Conservation (phyloP, 35 echinoderm and acorn worm genomes). For the Stichopus chloronotus region DNA sequence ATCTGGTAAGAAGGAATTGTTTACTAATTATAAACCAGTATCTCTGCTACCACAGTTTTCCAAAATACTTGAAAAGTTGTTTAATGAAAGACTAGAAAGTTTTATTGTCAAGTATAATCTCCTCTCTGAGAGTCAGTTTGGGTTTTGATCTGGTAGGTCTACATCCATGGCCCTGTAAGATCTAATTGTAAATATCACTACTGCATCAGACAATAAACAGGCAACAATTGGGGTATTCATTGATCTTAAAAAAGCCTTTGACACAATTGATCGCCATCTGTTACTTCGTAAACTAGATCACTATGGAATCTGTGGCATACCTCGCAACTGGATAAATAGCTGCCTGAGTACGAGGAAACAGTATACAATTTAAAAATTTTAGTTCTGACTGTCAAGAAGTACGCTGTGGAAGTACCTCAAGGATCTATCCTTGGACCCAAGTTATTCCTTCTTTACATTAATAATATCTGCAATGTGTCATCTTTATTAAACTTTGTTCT, state of each 20-base stretch:
- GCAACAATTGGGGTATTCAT: conserved; percentile 29
- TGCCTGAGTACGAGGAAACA: conserved; percentile 35
- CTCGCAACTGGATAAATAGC: conserved; percentile 25
- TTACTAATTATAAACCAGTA: too few relatives aligned
- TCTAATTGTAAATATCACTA: conserved; percentile 20
- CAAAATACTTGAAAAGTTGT: too few relatives aligned
- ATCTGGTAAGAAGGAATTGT: too few relatives aligned
- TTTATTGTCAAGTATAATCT: too few relatives aligned
- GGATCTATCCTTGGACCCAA: conserved; percentile 57
- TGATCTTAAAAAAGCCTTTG: conserved; percentile 52
- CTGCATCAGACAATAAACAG: conserved; percentile 20
- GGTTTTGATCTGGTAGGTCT: conserved; percentile 14
- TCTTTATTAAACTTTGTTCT: conserved; percentile 30
- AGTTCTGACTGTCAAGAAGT: not conserved
- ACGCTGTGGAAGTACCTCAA: conserved; percentile 32
- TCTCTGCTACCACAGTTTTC: too few relatives aligned
- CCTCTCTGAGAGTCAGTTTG: too few relatives aligned
- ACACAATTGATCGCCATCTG: conserved; percentile 48
- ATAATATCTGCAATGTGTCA: conserved; percentile 51
- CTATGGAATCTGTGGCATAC: conserved; percentile 34
- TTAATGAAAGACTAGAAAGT: too few relatives aligned
- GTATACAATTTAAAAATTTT: conserved; percentile 13
- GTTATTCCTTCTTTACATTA: conserved; percentile 41
- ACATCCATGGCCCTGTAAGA: conserved; percentile 1
- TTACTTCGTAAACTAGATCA: conserved; percentile 36